A percentile compares a stretch with the other conserved stretches of the same genome.
These are phyloP conservation scores for Platyrinchus mystaceus DNA, from an alignment of 2,797 vertebrate genomes.

Conservation along the genomic window DNA sequence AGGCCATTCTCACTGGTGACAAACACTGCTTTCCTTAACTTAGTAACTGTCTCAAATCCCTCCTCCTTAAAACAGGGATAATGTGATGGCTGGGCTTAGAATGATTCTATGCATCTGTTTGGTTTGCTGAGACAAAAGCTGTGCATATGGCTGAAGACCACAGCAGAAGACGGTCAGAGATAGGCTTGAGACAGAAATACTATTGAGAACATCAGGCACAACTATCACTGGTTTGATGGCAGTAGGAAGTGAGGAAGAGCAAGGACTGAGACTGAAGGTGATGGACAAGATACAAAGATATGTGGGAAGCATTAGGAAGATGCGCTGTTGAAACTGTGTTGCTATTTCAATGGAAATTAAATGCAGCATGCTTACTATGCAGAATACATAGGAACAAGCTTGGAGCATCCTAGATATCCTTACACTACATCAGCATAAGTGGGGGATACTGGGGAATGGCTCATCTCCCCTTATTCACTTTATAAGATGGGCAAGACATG, in stretches of 20 bases:
- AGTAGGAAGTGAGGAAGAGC: neutral
- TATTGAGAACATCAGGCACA: neutral
- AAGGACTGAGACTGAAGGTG: neutral
- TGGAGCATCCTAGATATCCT: neutral
- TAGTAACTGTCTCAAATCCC: neutral
- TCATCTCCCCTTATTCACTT: neutral
- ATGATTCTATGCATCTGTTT: neutral
- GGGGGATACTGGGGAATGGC: neutral
- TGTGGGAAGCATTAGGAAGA: neutral
- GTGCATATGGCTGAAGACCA: neutral
- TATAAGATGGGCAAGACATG: neutral
- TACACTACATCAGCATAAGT: neutral
- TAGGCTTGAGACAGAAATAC: neutral
- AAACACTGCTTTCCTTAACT: neutral
- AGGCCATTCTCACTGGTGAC: neutral
- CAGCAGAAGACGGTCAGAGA: neutral
- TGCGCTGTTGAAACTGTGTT: neutral
- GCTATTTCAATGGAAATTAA: neutral
- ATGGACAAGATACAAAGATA: neutral
- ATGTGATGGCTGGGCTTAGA: neutral
- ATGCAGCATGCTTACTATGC: neutral
- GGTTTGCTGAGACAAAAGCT: neutral
- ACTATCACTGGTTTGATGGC: neutral
- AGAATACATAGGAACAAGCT: neutral
- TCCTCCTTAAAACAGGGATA: neutral